These are phyloP conservation scores for Drosophila pallidifrons DNA, from an alignment of 1,140 invertebrate species.

Conservation along the genomic window DNA sequence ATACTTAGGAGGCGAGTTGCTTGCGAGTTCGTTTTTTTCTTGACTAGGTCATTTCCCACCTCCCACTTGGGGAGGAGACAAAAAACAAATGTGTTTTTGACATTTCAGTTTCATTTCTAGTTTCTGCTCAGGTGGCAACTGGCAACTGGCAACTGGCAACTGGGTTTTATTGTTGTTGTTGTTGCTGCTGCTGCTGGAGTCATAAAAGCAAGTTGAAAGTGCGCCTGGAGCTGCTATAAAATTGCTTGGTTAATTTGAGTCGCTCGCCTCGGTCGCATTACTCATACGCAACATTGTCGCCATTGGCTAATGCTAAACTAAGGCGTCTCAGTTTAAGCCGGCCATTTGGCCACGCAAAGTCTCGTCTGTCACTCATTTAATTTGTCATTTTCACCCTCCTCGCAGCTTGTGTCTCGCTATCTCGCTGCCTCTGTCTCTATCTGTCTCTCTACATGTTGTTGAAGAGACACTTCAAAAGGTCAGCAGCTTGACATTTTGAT, in stretches of 20 bases:
- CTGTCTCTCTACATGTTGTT: conserved; percentile 18
- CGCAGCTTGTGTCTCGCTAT: too few species aligned
- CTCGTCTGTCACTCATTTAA: conserved; percentile 2
- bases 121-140: conserved; percentile 13
- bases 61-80: neutral
- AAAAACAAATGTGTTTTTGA: conserved; percentile 1
- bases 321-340: conserved; percentile 1
- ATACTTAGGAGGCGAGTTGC: neutral
- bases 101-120: conserved; percentile 22
- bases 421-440: too few species aligned
- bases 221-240: conserved; percentile 26
- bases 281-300: conserved; percentile 58
- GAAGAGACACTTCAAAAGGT: conserved; percentile 60
- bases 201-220: conserved; percentile 24
- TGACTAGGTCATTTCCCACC: neutral
- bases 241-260: conserved; percentile 24
- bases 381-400: conserved; percentile 10
- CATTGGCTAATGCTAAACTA: conserved; percentile 2
- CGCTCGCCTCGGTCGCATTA: conserved; percentile 31
- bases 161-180: neutral
- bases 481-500: conserved; percentile 75
- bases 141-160: neutral
- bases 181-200: conserved; percentile 3
- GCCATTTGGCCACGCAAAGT: neutral
- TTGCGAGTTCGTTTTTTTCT: too few species aligned